phyloP scores from a whole-genome alignment of 2,113 vertebrate species.

The Pithys albifrons region DNA sequence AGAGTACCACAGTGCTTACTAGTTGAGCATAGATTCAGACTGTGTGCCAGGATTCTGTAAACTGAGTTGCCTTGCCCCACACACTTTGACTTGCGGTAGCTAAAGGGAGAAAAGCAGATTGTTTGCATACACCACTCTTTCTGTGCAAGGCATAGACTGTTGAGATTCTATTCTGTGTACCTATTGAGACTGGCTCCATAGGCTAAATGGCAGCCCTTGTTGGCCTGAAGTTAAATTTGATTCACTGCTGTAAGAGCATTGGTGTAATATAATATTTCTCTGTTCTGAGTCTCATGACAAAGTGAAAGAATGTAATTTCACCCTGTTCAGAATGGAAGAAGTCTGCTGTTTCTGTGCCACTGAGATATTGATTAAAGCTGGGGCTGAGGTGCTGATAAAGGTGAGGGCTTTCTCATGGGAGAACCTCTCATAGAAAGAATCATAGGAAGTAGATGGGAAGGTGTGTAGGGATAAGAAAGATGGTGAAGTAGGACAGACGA shows the following conservation, averaged over 20 bases:
- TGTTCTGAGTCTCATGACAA: not conserved
- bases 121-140: not conserved
- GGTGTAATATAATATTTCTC: not conserved
- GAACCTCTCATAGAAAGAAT: not conserved
- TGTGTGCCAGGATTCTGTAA: not conserved
- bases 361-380: not conserved
- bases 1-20: not conserved
- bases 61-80: not conserved
- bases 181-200: not conserved
- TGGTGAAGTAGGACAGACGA: not conserved
- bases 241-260: not conserved
- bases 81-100: not conserved
- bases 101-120: not conserved
- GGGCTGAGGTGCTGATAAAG: not conserved
- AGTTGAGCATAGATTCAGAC: not conserved
- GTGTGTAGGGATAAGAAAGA: not conserved
- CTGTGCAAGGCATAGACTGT: not conserved
- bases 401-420: not conserved
- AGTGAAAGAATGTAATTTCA: not conserved
- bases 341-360: not conserved
- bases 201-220: not conserved
- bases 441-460: not conserved
- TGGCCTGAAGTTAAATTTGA: not conserved
- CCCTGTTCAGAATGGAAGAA: not conserved
- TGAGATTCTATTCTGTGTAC: not conserved